A percentile compares a stretch with the other conserved stretches of the same genome.
Conservation (phyloP, 37 sponge, comb jelly and placozoan species). For the Chondrilla cf. caribensis region DNA sequence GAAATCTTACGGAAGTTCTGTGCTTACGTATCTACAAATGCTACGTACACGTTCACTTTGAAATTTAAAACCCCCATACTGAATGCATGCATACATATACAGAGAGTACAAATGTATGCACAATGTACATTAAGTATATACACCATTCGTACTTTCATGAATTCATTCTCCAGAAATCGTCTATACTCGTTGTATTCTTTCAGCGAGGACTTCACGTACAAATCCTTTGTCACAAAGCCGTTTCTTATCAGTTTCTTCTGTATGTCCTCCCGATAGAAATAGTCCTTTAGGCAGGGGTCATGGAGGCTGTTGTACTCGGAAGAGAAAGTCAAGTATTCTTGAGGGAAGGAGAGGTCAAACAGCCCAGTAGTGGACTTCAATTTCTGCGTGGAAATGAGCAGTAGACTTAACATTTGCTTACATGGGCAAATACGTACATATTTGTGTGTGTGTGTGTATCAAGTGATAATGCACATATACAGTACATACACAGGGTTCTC, state of each 20-base stretch:
- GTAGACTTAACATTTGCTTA: neutral
- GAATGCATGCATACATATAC: no score
- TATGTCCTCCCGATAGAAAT: conserved; percentile 47
- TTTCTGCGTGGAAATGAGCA: conserved; percentile 10
- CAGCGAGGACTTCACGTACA: conserved; percentile 18
- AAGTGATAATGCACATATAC: neutral
- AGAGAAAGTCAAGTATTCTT: conserved; percentile 6
- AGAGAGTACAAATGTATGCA: no score
- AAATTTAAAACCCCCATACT: no score
- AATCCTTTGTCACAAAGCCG: neutral
- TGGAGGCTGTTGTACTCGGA: conserved; percentile 78
- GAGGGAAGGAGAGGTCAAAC: conserved; percentile 52
- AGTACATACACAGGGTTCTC: no score
- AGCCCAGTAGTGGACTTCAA: conserved; percentile 43
- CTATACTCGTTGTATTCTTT: conserved; percentile 48
- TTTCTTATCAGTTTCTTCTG: conserved; percentile 9
- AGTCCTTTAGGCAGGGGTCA: conserved; percentile 63
- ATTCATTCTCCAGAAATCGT: conserved; percentile 7
- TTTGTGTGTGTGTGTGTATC: neutral
- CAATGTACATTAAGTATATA: no score
- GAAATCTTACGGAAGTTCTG: no score
- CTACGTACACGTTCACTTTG: no score
- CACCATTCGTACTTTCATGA: neutral
- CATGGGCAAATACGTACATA: neutral
- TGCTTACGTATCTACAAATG: no score